These are phyloP conservation scores for Amblyornis subalaris DNA, from an alignment of 2,113 vertebrate species.

Conservation along the genomic window DNA sequence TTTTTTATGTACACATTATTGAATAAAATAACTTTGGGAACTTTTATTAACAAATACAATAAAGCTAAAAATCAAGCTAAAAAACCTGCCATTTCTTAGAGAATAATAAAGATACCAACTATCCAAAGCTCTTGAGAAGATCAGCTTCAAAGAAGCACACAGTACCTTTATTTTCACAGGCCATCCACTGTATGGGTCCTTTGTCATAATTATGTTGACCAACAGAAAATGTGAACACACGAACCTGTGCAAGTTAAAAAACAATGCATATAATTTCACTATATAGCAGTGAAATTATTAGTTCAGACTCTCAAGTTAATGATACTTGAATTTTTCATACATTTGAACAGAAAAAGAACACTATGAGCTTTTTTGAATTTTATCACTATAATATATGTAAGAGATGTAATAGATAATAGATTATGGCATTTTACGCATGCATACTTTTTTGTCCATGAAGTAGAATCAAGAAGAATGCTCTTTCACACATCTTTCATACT, in stretches of 20 bases:
- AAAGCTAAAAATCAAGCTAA: background rate
- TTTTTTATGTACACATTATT: background rate
- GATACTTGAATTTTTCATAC: background rate
- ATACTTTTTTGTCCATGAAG: background rate
- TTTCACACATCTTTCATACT: background rate
- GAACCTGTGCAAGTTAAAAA: constrained; percentile 76
- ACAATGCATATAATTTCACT: background rate
- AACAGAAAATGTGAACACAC: constrained; percentile 97
- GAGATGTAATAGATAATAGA: background rate
- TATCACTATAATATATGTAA: background rate
- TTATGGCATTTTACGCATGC: background rate
- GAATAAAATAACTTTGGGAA: background rate
- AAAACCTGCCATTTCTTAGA: background rate
- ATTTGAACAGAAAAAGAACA: background rate
- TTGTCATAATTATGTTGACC: constrained; percentile 99
- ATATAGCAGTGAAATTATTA: background rate
- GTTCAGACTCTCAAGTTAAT: background rate
- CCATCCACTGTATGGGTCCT: constrained; percentile 98
- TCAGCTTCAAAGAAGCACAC: background rate
- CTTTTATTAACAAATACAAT: background rate
- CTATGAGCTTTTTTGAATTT: background rate
- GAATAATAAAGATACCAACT: background rate
- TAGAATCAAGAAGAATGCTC: background rate
- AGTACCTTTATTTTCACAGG: constrained; percentile 95
- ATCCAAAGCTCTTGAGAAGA: background rate